Base-by-base conservation (phyloP, 2,888 invertebrate genomes). In the Amblyteles armatorius region DNA sequence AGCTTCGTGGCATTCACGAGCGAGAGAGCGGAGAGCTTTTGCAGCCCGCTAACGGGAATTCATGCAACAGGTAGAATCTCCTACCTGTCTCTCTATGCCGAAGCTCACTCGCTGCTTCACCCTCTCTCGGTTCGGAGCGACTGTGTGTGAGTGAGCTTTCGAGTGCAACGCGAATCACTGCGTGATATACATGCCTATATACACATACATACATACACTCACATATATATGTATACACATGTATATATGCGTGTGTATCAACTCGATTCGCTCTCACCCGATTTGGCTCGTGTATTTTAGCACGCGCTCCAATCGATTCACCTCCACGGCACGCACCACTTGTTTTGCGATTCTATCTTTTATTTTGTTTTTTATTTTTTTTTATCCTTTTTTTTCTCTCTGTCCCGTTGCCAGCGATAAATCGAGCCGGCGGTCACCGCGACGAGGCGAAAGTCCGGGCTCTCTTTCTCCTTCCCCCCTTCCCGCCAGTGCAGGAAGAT, bases 1-100 rank as follows among this genome's bases (percentile, higher is more conserved):
- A 78, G 57, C 82, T 71, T 50, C 40, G 65, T 48, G 74, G 77
- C 48, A 72, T 74, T 60, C 48, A 40, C 26, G 67, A 73, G 65
- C 67, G 55, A 67, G 44, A 72, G 48, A 44, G 26, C 29, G 63
- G 63, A 63, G 63, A 63, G 26, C 55, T 79, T 81, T 81, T 68
- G 19, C 74, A 74, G 74, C 52, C 67, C 57, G 73, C 60, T 79
- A 79, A 76, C 82, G 65, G 79, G 74, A 50, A 76, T 63, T 65
- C 87, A 90, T 87, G 92, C 92, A 92, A 92, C 92, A 92, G 92
- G 92, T 92, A 92, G 92, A 89, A 83, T 84, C 78, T 80, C 87
- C 68, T 85, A 86, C 87, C 87, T 87, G 87, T 87, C 83, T 79
- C 79, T 76, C 76, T 81, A 80, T 82, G 74, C 52, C 40, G 48